A percentile compares a stretch with the other conserved stretches of the same genome.
These are phyloP conservation scores for Acleris laterana DNA, from an alignment of 2,888 invertebrate genomes.

Conservation along the genomic window DNA sequence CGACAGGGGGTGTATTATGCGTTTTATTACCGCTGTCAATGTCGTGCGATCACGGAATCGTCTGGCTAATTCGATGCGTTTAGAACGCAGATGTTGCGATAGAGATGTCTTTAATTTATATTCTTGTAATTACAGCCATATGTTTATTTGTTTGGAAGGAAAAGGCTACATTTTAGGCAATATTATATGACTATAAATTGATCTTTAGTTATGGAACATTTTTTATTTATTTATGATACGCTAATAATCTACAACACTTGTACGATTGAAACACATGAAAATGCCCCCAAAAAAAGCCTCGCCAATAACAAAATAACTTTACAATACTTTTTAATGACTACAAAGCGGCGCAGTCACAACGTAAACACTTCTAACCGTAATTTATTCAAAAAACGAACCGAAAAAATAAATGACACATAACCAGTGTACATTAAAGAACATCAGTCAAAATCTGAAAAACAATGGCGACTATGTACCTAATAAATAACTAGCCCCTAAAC, in stretches of 20 bases:
- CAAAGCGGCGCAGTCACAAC: conserved; percentile 2
- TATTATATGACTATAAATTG: no score
- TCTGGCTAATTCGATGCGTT: conserved; percentile 71
- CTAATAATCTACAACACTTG: no score
- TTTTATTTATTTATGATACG: no score
- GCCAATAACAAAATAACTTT: no score
- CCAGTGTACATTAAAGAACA: conserved; percentile 66
- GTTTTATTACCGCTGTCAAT: conserved; percentile 77
- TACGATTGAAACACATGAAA: no score
- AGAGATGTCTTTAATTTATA: conserved; percentile 48
- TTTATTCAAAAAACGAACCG: conserved; percentile 22
- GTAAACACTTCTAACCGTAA: conserved; percentile 26
- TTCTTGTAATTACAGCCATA: background rate
- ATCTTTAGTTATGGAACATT: no score
- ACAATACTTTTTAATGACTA: no score
- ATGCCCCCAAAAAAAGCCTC: no score
- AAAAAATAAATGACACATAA: conserved; percentile 58
- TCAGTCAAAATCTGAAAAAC: conserved; percentile 69
- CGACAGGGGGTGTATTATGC: conserved; percentile 61
- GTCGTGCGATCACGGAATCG: conserved; percentile 63
- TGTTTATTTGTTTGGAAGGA: no score
- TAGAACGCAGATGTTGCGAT: conserved; percentile 70
- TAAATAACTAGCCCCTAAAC: conserved; percentile 62
- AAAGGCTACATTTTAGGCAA: no score
- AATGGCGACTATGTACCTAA: conserved; percentile 73